Evolutionary conservation across 2,888 invertebrate species (phyloP).

Genomic region (Aporophyla nigra): DNA sequence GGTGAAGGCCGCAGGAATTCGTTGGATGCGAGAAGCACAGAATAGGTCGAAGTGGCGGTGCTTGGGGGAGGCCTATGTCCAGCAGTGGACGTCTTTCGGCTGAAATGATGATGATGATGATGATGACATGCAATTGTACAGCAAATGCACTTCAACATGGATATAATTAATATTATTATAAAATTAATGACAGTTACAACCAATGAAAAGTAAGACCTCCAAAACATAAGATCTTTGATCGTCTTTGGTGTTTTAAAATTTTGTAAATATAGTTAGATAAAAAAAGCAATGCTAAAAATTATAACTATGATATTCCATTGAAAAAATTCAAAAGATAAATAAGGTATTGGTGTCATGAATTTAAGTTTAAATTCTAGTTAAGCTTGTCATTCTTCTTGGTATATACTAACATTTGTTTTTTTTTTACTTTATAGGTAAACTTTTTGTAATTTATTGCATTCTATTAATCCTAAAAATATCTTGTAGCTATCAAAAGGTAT

Average conservation of each 20-base stretch:
- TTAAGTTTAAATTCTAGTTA: neutral
- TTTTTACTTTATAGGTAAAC: neutral
- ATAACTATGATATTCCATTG: too few species aligned
- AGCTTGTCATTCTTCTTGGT: neutral
- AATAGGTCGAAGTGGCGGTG: too few species aligned
- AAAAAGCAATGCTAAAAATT: too few species aligned
- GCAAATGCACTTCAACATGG: neutral
- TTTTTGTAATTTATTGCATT: neutral
- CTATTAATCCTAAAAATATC: neutral
- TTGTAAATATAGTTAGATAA: too few species aligned
- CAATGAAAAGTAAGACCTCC: neutral
- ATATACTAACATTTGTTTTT: neutral
- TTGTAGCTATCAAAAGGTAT: neutral
- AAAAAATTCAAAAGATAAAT: neutral
- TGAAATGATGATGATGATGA: too few species aligned
- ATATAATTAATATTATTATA: neutral
- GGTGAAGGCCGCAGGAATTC: too few species aligned
- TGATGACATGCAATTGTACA: too few species aligned
- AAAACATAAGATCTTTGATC: neutral
- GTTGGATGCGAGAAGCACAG: too few species aligned
- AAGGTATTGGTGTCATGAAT: neutral
- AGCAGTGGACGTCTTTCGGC: too few species aligned
- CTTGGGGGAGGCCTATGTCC: too few species aligned
- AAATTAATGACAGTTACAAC: neutral
- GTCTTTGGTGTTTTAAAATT: neutral